Percentiles rank a stretch among this genome's conserved stretches.
These are phyloP conservation scores for Bergia sp. DNA, from an alignment of 92 coral and sea anemone genomes.

Conservation along the genomic window DNA sequence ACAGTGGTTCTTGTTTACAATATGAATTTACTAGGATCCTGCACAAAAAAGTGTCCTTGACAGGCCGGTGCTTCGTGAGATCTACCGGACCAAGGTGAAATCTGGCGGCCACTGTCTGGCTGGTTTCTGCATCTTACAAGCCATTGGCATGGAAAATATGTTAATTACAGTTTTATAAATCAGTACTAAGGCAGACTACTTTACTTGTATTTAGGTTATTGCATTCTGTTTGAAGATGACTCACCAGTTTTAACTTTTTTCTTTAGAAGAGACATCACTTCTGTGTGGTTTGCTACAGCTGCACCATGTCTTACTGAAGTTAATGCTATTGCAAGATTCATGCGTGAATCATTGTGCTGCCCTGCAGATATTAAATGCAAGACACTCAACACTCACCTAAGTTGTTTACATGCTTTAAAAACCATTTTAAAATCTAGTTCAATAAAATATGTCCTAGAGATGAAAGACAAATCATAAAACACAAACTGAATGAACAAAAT, in stretches of 20 bases:
- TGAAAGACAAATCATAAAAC: no score
- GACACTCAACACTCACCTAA: not conserved
- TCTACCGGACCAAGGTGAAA: no score
- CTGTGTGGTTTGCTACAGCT: constrained; percentile 87
- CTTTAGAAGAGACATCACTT: constrained; percentile 90
- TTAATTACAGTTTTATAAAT: not conserved
- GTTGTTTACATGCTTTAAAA: no score
- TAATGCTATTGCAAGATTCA: constrained; percentile 90
- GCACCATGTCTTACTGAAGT: constrained; percentile 97
- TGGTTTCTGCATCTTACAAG: no score
- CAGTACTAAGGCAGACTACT: not conserved
- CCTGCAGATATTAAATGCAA: constrained; percentile 52
- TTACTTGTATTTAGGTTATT: not conserved
- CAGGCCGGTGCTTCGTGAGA: no score
- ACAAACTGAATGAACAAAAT: not conserved
- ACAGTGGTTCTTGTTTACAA: no score
- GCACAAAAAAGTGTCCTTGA: no score
- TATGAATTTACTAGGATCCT: no score
- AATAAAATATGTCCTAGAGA: not conserved
- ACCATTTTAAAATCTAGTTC: no score
- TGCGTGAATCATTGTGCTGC: constrained; percentile 96
- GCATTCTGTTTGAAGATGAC: not conserved
- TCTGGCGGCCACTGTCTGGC: no score
- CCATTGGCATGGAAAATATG: no score
- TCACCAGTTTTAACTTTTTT: constrained; percentile 50